Evolutionary conservation across 2,888 invertebrate genomes (phyloP).

Genomic region (Torymus aiolomorphi): DNA sequence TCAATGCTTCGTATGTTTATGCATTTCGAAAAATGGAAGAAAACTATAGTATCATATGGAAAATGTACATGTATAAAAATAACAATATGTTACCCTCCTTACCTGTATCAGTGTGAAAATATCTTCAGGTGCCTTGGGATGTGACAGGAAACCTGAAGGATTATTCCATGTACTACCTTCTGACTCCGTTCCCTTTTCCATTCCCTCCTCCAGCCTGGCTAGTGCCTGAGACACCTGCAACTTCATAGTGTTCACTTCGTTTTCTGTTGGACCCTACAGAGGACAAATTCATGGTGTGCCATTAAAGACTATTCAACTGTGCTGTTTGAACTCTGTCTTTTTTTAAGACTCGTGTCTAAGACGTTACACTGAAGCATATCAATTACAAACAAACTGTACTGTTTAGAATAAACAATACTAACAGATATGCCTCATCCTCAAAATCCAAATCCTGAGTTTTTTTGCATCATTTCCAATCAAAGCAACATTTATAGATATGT

Average conservation of each 20-base stretch:
- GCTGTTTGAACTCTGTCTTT: constrained; percentile 1
- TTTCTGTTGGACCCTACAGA: constrained; percentile 58
- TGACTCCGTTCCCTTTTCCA: constrained; percentile 73
- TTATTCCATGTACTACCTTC: constrained; percentile 77
- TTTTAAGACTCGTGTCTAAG: background rate
- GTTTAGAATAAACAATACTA: too few relatives aligned
- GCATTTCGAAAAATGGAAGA: too few relatives aligned
- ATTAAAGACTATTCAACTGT: background rate
- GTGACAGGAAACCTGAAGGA: constrained; percentile 78
- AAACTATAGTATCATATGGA: too few relatives aligned
- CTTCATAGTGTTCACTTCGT: constrained; percentile 77
- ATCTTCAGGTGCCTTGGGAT: constrained; percentile 77
- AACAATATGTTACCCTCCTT: constrained; percentile 49
- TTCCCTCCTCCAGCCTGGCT: constrained; percentile 83
- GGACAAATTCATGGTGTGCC: background rate
- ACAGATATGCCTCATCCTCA: too few relatives aligned
- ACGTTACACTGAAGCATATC: too few relatives aligned
- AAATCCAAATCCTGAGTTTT: too few relatives aligned
- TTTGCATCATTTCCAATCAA: too few relatives aligned
- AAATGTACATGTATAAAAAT: too few relatives aligned
- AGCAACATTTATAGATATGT: too few relatives aligned
- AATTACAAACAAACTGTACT: too few relatives aligned
- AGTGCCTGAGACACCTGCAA: constrained; percentile 86
- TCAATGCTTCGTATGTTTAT: too few relatives aligned
- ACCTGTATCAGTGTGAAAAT: constrained; percentile 77